A percentile compares a stretch with the other conserved stretches of the same genome.
Conservation (phyloP, 2,113 vertebrate genomes). For the Ceyx melanurus region DNA sequence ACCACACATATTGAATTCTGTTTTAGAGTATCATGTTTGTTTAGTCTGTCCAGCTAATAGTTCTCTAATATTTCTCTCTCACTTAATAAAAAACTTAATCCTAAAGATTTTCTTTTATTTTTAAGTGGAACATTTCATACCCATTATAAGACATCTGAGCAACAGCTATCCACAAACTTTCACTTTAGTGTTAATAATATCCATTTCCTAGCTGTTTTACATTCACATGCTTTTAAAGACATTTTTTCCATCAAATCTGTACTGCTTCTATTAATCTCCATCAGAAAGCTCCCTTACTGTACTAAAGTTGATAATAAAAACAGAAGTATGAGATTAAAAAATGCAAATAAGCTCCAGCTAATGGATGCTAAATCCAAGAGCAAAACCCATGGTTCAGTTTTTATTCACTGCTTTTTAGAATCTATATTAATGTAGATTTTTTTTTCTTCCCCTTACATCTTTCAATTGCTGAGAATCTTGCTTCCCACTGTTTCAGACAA, state of each 20-base stretch:
- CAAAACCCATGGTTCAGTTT: not conserved
- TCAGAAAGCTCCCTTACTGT: not conserved
- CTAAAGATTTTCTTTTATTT: conserved; percentile 40
- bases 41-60: conserved; percentile 52
- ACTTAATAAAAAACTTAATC: conserved; percentile 44
- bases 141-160: not conserved
- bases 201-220: not conserved
- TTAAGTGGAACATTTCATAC: conserved; percentile 9
- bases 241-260: not conserved
- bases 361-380: not conserved
- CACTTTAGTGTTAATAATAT: not conserved
- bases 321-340: conserved; percentile 13
- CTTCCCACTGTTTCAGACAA: conserved; percentile 54
- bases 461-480: conserved; percentile 9
- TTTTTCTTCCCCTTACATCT: not conserved
- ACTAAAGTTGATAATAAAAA: conserved; percentile 3
- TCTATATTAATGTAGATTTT: not conserved
- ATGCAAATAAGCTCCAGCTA: not conserved
- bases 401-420: conserved; percentile 17
- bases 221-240: not conserved
- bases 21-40: conserved; percentile 25
- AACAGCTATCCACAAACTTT: conserved; percentile 6
- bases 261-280: not conserved
- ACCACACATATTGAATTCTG: conserved; percentile 35
- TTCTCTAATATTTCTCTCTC: conserved; percentile 30